Conservation (phyloP, 1,140 invertebrate genomes). For the Penaeus chinensis region DNA sequence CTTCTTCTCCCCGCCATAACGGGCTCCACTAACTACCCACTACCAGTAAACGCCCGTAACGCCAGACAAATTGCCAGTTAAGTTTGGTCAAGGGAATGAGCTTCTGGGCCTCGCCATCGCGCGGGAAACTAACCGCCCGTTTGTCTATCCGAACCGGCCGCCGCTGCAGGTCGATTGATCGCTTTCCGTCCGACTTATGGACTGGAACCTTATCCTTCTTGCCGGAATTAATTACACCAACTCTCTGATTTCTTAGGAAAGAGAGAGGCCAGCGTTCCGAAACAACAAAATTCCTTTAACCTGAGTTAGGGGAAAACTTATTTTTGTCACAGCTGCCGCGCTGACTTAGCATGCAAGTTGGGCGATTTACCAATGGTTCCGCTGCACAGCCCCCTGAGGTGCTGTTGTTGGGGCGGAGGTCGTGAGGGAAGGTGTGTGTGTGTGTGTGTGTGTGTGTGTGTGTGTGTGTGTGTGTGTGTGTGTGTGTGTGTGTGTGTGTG, state of each 20-base stretch:
- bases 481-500: no score
- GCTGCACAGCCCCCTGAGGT: not conserved
- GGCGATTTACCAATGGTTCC: constrained; percentile 10
- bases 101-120: no score
- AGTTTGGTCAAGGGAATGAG: constrained; percentile 24
- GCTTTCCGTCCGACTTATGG: no score
- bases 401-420: not conserved
- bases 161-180: no score
- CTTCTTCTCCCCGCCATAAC: not conserved
- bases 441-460: not conserved
- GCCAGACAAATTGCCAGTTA: constrained; percentile 27
- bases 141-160: no score
- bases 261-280: no score
- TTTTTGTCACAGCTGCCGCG: constrained; percentile 12
- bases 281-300: no score
- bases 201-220: no score
- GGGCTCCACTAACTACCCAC: constrained; percentile 4
- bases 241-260: no score
- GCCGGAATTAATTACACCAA: no score
- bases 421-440: constrained; percentile 6
- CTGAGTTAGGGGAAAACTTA: constrained; percentile 6
- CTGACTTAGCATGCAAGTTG: constrained; percentile 31
- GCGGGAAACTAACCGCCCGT: no score
- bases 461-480: not conserved
- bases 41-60: constrained; percentile 26